Evolutionary conservation across 2,797 vertebrate species (phyloP).

Genomic region (Silurus lanzhouensis): DNA sequence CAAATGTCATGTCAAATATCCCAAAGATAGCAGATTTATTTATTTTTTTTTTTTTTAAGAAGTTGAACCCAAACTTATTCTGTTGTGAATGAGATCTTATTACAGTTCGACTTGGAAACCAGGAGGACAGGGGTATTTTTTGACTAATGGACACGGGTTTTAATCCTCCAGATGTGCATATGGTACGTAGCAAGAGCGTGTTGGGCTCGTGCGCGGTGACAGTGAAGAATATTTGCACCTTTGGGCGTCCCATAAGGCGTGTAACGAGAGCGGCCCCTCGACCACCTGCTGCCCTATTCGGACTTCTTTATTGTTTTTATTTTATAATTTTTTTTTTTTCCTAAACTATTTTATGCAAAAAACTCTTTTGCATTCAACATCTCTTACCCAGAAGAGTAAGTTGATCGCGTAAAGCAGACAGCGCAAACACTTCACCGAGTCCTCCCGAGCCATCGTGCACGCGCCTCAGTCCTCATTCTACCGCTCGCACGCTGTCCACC

Average conservation of each 20-base stretch:
- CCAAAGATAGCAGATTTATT: neutral
- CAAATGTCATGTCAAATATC: neutral
- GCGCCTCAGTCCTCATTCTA: conserved; percentile 75
- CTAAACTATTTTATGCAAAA: neutral
- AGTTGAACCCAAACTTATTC: too few relatives aligned
- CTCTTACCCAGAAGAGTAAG: conserved; percentile 95
- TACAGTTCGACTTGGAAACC: neutral
- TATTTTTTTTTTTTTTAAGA: neutral
- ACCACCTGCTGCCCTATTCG: conserved; percentile 72
- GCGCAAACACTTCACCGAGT: conserved; percentile 93
- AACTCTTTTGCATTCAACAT: too few relatives aligned
- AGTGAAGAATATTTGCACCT: neutral
- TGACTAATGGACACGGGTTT: neutral
- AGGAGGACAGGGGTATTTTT: neutral
- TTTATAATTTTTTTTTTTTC: neutral
- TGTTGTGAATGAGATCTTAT: neutral
- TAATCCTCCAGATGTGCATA: neutral
- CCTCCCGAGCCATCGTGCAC: conserved; percentile 91
- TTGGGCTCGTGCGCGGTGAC: neutral
- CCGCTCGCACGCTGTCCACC: conserved; percentile 59
- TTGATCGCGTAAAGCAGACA: conserved; percentile 93
- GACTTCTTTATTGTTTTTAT: neutral
- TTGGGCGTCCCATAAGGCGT: conserved; percentile 17
- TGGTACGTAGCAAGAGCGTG: too few relatives aligned
- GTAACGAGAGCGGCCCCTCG: conserved; percentile 58